A percentile compares a stretch with the other conserved stretches of the same genome.
phyloP scores from a whole-genome alignment of 2,797 vertebrate species.

The Sphaeramia orbicularis region DNA sequence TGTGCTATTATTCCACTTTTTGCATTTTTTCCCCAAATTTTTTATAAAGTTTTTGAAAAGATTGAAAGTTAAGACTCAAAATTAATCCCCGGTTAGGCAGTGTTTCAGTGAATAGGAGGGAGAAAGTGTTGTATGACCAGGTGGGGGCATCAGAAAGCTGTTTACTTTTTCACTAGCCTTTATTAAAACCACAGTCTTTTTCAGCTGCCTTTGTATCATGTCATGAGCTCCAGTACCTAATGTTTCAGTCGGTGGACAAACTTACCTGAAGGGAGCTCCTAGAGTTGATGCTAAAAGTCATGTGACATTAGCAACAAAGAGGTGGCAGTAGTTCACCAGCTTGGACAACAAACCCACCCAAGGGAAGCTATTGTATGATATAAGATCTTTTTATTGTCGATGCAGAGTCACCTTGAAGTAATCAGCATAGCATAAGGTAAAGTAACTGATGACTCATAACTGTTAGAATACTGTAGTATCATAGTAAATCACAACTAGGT shows the following conservation, averaged over 20 bases:
- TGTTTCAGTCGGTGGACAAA: slow-evolving; percentile 34
- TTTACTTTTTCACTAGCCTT: too few species aligned
- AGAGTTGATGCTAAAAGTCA: slow-evolving; percentile 52
- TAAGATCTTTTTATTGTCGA: slow-evolving; percentile 50
- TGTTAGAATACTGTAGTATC: slow-evolving; percentile 33
- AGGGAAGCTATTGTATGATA: slow-evolving; percentile 44
- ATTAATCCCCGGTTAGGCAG: too few species aligned
- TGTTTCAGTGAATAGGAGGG: too few species aligned
- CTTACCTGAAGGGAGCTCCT: slow-evolving; percentile 38
- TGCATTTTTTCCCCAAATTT: too few species aligned
- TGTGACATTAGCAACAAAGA: slow-evolving; percentile 63
- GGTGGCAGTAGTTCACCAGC: slow-evolving; percentile 21
- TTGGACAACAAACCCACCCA: slow-evolving; percentile 31
- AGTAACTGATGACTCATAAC: slow-evolving; percentile 36
- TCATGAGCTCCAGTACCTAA: slow-evolving; percentile 26
- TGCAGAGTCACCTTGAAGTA: slow-evolving; percentile 33
- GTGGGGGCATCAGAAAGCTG: too few species aligned
- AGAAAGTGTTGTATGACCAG: too few species aligned
- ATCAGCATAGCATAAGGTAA: slow-evolving; percentile 21
- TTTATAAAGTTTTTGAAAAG: too few species aligned
- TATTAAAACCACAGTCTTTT: too few species aligned
- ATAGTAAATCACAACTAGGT: slow-evolving; percentile 1
- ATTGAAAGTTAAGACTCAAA: too few species aligned
- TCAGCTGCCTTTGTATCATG: not conserved
- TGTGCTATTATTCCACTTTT: too few species aligned